Conservation (phyloP, 2,113 vertebrate species). For the Apteryx mantelli region DNA sequence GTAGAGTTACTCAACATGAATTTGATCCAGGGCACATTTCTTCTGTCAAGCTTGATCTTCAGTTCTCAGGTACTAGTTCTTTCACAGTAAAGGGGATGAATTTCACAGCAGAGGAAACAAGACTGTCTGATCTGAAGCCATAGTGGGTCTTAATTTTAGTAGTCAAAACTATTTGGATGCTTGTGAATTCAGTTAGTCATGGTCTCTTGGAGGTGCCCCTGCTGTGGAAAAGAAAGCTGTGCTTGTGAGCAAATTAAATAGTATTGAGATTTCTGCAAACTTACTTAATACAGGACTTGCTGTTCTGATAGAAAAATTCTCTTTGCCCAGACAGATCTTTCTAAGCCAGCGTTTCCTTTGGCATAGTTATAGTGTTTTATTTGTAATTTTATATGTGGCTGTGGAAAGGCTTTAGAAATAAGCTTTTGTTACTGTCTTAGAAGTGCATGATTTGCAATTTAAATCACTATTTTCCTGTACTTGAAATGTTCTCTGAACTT, state of each 20-base stretch:
- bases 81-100: neutral
- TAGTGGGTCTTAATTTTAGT: neutral
- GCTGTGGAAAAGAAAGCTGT: neutral
- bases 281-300: slow-evolving; percentile 28
- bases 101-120: neutral
- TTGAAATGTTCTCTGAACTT: neutral
- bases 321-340: neutral
- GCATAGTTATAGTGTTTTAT: neutral
- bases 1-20: neutral
- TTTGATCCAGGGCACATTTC: neutral
- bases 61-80: rapidly evolving
- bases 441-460: neutral
- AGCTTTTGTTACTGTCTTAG: neutral
- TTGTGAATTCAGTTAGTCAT: neutral
- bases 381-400: neutral
- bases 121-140: neutral
- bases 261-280: neutral
- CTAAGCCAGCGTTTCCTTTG: neutral
- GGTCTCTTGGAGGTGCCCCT: neutral
- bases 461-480: neutral
- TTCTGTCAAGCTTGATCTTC: neutral
- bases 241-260: neutral
- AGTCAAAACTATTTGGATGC: neutral
- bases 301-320: slow-evolving; percentile 33
- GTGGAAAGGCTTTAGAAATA: neutral